Evolutionary conservation across 2,888 invertebrate species (phyloP).

Genomic region (Frankliniella intonsa): DNA sequence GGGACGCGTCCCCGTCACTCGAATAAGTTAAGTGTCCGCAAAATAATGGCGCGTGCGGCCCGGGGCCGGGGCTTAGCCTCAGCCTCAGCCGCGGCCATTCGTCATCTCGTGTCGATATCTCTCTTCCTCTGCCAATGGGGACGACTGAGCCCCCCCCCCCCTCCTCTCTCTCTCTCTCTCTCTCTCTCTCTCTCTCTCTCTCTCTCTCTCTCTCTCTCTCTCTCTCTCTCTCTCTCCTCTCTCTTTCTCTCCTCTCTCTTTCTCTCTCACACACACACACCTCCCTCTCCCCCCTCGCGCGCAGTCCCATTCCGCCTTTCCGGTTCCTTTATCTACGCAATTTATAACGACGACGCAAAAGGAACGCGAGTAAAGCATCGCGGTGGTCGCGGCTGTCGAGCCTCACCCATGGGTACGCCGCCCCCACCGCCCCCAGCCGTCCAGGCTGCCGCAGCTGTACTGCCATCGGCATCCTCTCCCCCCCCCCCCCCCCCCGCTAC

Average conservation of each 20-base stretch:
- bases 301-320: neutral
- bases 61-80: neutral
- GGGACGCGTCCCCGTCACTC: neutral
- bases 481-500: neutral
- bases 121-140: neutral
- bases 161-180: neutral
- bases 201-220: too few relatives aligned
- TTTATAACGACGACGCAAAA: constrained; percentile 23
- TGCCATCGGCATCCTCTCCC: neutral
- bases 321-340: constrained; percentile 12
- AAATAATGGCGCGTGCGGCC: neutral
- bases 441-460: too few relatives aligned
- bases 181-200: too few relatives aligned
- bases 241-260: too few relatives aligned
- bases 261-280: too few relatives aligned
- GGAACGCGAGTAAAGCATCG: neutral
- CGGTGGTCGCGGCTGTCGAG: neutral
- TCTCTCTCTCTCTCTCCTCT: too few relatives aligned
- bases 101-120: constrained; percentile 12
- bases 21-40: constrained; percentile 10
- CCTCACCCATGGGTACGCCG: neutral
- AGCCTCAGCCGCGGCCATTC: neutral
- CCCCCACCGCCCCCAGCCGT: neutral
- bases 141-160: neutral
- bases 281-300: too few relatives aligned